Base-by-base conservation (phyloP, 2,113 vertebrate species). In the Pelecanoides urinatrix region DNA sequence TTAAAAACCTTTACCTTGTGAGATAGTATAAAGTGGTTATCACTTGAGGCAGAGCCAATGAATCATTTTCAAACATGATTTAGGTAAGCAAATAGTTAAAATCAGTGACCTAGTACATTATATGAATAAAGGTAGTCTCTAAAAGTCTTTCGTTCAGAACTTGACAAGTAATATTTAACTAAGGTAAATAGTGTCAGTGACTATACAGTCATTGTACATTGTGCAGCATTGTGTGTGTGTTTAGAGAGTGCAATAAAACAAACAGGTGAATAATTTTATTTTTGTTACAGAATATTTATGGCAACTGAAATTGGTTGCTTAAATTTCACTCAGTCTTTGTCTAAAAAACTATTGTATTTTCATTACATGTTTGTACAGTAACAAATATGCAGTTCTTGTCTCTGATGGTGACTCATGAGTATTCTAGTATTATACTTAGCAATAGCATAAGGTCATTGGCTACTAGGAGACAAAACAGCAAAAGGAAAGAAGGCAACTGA, bases 51-150 rank as follows among this genome's bases (percentile, higher is more conserved):
- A 86, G 36, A 84, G 45, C 21, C 36, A 86, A 47, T 82, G 92
- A 71, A 87, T 97, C 13, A 66, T 27, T 91, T 96, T 91, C 32
- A 91, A 78, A 67, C 11, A 27, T 50, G 9, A 17, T 85, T 81
- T 72, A 81, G 14, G 45, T 62, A 36, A 77, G 55, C 11, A 88
- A 68, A 59, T 73, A 65, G 7, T 73, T 97, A 36, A 90, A 47
- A 56, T 75, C 17, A 29, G 13, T 78, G 18, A 73, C 23, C 27
- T 85, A 47, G 38, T 58, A 65, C 32, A 38, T 45, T 36, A 20
- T 83, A 61, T 70, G 45, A 93, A 53, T 77, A 88, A 79, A 59
- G 58, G 15, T 14, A 42, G 22, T 83, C 90, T 88, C 23, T 70
- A 38, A 15, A 86, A 50, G 12, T 67, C 61, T 75, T 72, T 49